Conservation (phyloP, 2,888 invertebrate genomes). For the Pediacus dermestoides region DNA sequence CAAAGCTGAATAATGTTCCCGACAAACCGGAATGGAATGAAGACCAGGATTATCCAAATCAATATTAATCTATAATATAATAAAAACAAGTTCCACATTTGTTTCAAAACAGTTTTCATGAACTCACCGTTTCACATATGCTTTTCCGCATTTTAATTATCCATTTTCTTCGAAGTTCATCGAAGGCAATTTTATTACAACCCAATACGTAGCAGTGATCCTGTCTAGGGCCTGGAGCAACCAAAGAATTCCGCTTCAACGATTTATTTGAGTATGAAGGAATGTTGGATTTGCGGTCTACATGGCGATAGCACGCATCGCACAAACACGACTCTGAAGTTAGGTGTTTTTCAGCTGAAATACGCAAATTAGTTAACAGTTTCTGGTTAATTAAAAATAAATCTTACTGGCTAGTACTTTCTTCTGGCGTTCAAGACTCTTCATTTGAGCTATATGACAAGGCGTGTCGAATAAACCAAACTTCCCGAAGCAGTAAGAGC, state of each 20-base stretch:
- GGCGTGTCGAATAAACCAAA: slow-evolving; percentile 84
- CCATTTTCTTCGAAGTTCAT: slow-evolving; percentile 69
- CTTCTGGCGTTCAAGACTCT: slow-evolving; percentile 74
- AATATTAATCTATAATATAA: slow-evolving; percentile 51
- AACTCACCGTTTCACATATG: slow-evolving; percentile 60
- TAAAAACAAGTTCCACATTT: too few species aligned
- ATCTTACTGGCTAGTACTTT: slow-evolving; percentile 71
- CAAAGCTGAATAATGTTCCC: slow-evolving; percentile 65
- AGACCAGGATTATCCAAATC: slow-evolving; percentile 62
- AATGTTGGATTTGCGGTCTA: slow-evolving; percentile 76
- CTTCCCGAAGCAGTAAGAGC: slow-evolving; percentile 83
- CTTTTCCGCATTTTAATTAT: slow-evolving; percentile 66
- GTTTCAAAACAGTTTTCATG: slow-evolving; percentile 3
- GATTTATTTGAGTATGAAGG: slow-evolving; percentile 61
- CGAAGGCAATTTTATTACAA: slow-evolving; percentile 58
- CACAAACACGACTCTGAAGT: slow-evolving; percentile 82
- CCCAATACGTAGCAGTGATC: slow-evolving; percentile 63
- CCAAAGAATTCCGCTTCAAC: slow-evolving; percentile 41
- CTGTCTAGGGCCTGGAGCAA: slow-evolving; percentile 46
- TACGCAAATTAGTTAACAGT: too few species aligned
- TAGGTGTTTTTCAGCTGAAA: slow-evolving; percentile 72
- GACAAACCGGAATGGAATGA: slow-evolving; percentile 68
- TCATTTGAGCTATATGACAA: slow-evolving; percentile 83
- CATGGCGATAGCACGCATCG: slow-evolving; percentile 82
- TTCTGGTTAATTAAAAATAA: too few species aligned